These are phyloP conservation scores for Cossypha caffra DNA, from an alignment of 2,797 vertebrate species.

Conservation along the genomic window DNA sequence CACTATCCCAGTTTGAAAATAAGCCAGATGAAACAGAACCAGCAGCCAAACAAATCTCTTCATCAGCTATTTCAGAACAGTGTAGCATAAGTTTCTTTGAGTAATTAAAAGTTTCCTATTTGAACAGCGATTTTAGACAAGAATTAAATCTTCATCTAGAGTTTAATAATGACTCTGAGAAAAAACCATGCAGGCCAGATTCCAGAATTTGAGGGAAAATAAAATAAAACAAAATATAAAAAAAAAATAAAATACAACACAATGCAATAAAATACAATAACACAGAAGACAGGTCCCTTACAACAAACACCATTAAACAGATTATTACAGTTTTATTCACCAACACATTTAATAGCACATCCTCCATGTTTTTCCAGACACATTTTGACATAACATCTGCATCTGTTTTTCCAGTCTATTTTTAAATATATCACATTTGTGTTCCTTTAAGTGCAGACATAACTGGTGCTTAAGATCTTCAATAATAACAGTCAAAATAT, in stretches of 20 bases:
- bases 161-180: neutral
- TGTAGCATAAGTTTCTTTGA: neutral
- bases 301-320: neutral
- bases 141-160: neutral
- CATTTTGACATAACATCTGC: no score
- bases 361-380: neutral
- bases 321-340: neutral
- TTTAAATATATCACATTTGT: neutral
- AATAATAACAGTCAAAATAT: neutral
- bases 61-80: neutral
- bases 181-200: neutral
- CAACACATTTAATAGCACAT: neutral
- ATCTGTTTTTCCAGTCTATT: neutral
- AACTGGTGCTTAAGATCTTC: neutral
- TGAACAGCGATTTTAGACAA: neutral
- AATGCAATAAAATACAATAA: neutral
- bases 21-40: neutral
- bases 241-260: neutral
- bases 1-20: neutral
- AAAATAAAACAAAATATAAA: neutral
- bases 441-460: neutral
- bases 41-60: neutral
- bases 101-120: neutral
- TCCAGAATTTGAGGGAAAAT: accelerated
- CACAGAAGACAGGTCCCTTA: neutral